Evolutionary conservation across 2,113 vertebrate species (phyloP).

Genomic region (Chauna torquata): DNA sequence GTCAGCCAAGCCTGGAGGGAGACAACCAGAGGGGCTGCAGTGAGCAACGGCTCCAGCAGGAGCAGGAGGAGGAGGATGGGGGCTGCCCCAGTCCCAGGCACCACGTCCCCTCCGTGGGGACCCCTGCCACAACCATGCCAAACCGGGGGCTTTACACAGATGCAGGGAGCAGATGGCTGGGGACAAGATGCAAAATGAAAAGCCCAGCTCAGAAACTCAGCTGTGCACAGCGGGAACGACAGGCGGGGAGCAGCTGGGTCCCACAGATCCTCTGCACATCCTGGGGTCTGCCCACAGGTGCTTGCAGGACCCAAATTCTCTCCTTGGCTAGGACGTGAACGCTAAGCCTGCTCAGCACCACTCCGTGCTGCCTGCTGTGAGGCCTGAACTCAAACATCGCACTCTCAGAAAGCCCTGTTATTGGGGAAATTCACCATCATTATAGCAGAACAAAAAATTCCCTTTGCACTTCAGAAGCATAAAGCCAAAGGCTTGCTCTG

Average conservation of each 20-base stretch:
- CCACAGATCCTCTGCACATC: not conserved
- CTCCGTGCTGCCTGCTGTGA: too few relatives aligned
- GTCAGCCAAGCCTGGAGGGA: conserved; percentile 88
- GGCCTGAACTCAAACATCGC: too few relatives aligned
- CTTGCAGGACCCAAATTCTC: not conserved
- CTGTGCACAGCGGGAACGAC: not conserved
- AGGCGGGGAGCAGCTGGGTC: not conserved
- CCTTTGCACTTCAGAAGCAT: not conserved
- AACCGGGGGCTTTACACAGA: fast-evolving
- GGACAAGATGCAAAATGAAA: not conserved
- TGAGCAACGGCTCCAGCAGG: not conserved
- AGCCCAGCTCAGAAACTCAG: not conserved
- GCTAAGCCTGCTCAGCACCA: not conserved
- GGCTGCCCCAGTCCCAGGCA: not conserved
- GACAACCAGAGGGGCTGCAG: not conserved
- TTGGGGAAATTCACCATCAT: too few relatives aligned
- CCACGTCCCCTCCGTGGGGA: fast-evolving
- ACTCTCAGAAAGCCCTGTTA: too few relatives aligned
- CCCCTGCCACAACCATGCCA: fast-evolving
- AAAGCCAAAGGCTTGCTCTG: fast-evolving
- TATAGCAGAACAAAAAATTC: too few relatives aligned
- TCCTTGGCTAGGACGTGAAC: fast-evolving
- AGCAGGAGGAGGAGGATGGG: not conserved
- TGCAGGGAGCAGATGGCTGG: not conserved
- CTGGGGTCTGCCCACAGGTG: not conserved